Evolutionary conservation across 2,888 invertebrate species (phyloP).

Genomic region (Cataglyphis cursor): DNA sequence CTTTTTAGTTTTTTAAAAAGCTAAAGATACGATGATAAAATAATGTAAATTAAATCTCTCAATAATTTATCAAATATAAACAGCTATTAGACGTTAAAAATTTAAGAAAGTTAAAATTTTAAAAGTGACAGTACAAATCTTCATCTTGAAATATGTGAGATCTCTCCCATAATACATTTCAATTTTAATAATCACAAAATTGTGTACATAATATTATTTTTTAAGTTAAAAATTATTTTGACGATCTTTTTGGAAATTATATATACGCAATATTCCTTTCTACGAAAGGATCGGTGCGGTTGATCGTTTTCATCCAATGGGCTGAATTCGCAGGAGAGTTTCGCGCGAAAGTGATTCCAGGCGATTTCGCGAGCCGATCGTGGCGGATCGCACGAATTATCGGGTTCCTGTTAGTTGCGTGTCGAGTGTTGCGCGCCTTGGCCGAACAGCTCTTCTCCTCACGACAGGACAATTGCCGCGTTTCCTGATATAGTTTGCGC

Average conservation of each 20-base stretch:
- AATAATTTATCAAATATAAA: background rate
- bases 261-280: background rate
- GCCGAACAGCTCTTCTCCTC: conserved; percentile 78
- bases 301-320: background rate
- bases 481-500: conserved; percentile 82
- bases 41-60: background rate
- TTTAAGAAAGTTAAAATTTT: background rate
- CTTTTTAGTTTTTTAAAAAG: background rate
- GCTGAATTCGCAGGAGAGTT: conserved; percentile 27
- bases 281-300: background rate
- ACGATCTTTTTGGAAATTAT: background rate
- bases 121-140: background rate
- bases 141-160: background rate
- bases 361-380: conserved; percentile 54
- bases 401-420: conserved; percentile 83
- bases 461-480: conserved; percentile 85
- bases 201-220: background rate
- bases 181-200: background rate
- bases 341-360: conserved; percentile 55
- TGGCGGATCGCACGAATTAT: conserved; percentile 76
- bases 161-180: background rate
- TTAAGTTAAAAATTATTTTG: background rate
- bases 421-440: conserved; percentile 77
- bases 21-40: background rate
- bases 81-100: background rate